Base-by-base conservation (phyloP, 2,888 invertebrate species). In the Lochmaea crataegi region DNA sequence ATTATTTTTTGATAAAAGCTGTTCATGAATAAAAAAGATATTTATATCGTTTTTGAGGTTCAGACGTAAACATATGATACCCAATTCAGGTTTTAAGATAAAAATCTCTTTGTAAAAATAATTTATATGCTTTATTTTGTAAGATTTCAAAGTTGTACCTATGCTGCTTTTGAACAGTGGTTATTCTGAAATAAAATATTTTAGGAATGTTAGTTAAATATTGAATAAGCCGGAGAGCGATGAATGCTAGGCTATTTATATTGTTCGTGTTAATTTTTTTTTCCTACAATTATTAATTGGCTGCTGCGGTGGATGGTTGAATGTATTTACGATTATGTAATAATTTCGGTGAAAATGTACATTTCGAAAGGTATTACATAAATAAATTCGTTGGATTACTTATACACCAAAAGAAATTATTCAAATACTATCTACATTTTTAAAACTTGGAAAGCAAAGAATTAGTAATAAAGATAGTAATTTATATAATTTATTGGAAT, bases 21-120 rank as follows among this genome's bases (percentile, higher is more conserved):
- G 12, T 66, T 66, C 42, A 56, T 66, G 66, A 66, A 66, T 66
- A 66, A 66, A 66, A 66, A 56, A 66, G 41, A 56, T 56, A 66
- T 66, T 66, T 66, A 66, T 66, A 66, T 53, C 11, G 56, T 66
- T 66, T 66, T 56, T 56, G 41, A 66, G 12, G 56, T 57, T 56
- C 11, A 48, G 65, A 65, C 65, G 26, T 53, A 38, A 65, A 65
- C 65, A 26, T 65, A 65, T 65, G 65, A 63, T 18, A 11, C 22
- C 38, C 65, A 51, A 45, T 65, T 65, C 65, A 53, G 53, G 65
- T 65, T 53, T 65, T 38, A 10, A 65, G 53, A 53, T 53, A 53
- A 65, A 65, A 53, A 65, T 65, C 65, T 65, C 38, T 65, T 65
- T 65, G 53, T 65, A 11, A 48, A 53, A 22, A 65, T 65, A 53